phyloP scores from a whole-genome alignment of 2,113 vertebrate genomes.

The Rhea pennata region DNA sequence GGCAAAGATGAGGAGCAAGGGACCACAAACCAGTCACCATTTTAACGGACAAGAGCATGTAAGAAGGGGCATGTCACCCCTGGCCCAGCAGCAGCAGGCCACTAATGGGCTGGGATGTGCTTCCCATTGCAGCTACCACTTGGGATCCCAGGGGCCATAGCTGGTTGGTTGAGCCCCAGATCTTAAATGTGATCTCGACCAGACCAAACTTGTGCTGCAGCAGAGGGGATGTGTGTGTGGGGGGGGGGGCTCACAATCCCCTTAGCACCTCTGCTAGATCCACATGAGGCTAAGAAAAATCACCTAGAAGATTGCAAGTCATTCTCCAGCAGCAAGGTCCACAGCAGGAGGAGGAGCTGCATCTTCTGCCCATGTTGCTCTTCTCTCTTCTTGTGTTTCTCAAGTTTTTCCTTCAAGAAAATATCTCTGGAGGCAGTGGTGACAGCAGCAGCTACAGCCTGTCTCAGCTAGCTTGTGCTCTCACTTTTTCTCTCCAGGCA shows the following conservation, averaged over 20 bases:
- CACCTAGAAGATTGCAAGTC: too few species aligned
- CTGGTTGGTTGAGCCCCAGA: fast-evolving
- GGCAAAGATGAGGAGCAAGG: too few species aligned
- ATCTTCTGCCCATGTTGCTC: not conserved
- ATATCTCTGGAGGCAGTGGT: fast-evolving
- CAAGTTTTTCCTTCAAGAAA: not conserved
- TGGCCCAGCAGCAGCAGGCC: too few species aligned
- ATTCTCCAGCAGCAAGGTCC: not conserved
- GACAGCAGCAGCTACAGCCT: not conserved
- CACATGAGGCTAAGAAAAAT: fast-evolving
- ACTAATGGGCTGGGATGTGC: not conserved
- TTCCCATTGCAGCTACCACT: not conserved
- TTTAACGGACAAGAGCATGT: fast-evolving
- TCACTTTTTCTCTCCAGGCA: not conserved
- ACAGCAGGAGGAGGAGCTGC: not conserved
- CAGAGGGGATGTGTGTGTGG: too few species aligned
- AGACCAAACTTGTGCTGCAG: not conserved
- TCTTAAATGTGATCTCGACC: not conserved
- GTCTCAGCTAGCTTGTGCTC: not conserved
- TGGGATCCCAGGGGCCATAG: fast-evolving
- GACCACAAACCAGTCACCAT: too few species aligned
- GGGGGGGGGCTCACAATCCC: too few species aligned
- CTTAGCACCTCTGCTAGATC: too few species aligned
- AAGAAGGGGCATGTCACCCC: not conserved
- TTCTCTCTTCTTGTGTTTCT: not conserved